Conservation (phyloP, 2,888 invertebrate species). For the Amphipoea lucens region DNA sequence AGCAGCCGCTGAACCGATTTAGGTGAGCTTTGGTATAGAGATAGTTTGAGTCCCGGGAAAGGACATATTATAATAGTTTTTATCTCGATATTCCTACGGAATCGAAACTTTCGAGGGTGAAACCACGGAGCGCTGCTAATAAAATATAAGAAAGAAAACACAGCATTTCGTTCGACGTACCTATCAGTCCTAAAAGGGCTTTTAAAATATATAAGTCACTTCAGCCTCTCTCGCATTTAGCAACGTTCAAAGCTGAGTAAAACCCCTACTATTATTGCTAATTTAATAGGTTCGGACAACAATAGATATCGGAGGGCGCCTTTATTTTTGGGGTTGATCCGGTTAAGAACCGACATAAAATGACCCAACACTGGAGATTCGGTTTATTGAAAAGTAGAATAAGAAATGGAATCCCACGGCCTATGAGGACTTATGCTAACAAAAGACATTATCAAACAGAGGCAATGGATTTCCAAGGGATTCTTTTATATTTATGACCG, state of each 20-base stretch:
- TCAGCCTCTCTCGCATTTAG: constrained; percentile 1
- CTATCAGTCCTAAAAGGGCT: neutral
- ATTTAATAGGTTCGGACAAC: constrained; percentile 57
- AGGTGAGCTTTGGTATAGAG: no score
- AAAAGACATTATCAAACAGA: constrained; percentile 77
- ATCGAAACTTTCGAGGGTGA: no score
- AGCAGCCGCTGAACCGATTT: no score
- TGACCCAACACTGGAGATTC: constrained; percentile 56
- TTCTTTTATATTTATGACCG: constrained; percentile 67
- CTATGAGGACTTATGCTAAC: constrained; percentile 74
- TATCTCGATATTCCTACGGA: no score
- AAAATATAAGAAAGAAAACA: neutral
- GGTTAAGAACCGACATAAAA: constrained; percentile 63
- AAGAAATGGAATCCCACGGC: constrained; percentile 74
- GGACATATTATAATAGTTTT: no score
- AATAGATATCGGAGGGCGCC: constrained; percentile 51
- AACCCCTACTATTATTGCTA: constrained; percentile 50
- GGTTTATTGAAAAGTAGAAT: constrained; percentile 75
- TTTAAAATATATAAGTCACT: constrained; percentile 1
- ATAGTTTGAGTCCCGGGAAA: no score
- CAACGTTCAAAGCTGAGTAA: constrained; percentile 15
- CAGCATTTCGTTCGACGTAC: neutral
- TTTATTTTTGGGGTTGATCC: constrained; percentile 65
- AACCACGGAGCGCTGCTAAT: no score
- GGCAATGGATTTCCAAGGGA: constrained; percentile 69